Percentiles rank a stretch among this genome's conserved stretches.
Conservation (phyloP, 1,140 invertebrate genomes). For the roundworm (Caenorhabditis elegans) region DNA sequence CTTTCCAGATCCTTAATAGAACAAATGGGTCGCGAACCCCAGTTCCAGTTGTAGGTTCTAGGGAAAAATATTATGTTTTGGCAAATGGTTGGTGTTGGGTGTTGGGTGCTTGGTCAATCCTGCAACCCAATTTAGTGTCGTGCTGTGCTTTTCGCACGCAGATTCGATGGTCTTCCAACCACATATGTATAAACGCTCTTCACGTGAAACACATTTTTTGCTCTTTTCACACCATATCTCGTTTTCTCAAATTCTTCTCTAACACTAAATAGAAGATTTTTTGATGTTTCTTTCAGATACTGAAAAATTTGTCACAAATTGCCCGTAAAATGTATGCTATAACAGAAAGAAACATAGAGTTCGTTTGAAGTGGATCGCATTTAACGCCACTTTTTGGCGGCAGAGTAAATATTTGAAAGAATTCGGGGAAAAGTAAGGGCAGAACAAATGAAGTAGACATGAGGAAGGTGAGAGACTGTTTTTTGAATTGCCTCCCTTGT, state of each 20-base stretch:
- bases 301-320: too few relatives aligned
- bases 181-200: neutral
- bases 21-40: too few relatives aligned
- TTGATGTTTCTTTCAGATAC: too few relatives aligned
- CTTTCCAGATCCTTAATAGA: too few relatives aligned
- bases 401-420: slow-evolving; percentile 29
- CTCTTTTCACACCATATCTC: too few relatives aligned
- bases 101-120: neutral
- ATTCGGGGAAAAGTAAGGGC: neutral
- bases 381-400: slow-evolving; percentile 30
- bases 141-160: slow-evolving; percentile 23
- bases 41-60: too few relatives aligned
- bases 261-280: too few relatives aligned
- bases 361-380: slow-evolving; percentile 32
- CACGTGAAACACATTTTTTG: neutral
- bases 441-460: neutral
- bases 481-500: neutral
- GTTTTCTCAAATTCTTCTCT: neutral
- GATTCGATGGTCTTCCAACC: neutral
- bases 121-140: slow-evolving; percentile 25
- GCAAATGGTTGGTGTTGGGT: neutral
- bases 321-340: neutral
- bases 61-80: slow-evolving; percentile 29
- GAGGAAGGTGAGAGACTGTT: neutral
- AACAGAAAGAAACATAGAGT: slow-evolving; percentile 11